Conservation (phyloP, 2,113 vertebrate species). For the Hymenochirus boettgeri region DNA sequence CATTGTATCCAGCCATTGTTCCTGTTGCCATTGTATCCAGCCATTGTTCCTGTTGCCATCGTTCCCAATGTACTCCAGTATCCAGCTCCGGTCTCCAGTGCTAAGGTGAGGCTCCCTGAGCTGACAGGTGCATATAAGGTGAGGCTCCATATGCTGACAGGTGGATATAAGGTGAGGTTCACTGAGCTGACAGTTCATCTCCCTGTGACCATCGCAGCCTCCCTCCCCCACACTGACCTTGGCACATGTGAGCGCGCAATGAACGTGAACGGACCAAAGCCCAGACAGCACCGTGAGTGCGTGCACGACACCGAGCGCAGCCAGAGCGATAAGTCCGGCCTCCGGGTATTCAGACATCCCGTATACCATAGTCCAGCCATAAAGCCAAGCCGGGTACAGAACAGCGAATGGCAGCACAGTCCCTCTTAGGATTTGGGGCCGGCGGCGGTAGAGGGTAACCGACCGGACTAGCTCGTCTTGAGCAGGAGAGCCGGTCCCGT, state of each 20-base stretch:
- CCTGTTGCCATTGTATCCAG: no score
- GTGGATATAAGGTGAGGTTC: no score
- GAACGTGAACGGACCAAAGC: slow-evolving; percentile 93
- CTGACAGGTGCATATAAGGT: no score
- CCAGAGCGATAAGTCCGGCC: slow-evolving; percentile 80
- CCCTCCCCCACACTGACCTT: slow-evolving; percentile 68
- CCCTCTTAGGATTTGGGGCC: slow-evolving; percentile 74
- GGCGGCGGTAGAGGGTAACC: slow-evolving; percentile 81
- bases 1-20: no score
- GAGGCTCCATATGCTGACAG: no score
- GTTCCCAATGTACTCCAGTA: no score
- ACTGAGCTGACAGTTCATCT: no score
- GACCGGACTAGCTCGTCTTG: slow-evolving; percentile 85
- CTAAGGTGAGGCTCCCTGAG: no score
- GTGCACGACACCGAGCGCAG: slow-evolving; percentile 81
- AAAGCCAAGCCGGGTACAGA: slow-evolving; percentile 86
- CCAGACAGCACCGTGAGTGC: slow-evolving; percentile 87
- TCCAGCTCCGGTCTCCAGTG: no score
- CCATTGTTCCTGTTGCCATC: no score
- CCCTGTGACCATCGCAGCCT: no score
- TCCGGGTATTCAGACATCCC: slow-evolving; percentile 65
- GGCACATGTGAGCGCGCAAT: slow-evolving; percentile 87
- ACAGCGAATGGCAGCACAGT: slow-evolving; percentile 79
- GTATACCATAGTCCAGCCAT: slow-evolving; percentile 52
- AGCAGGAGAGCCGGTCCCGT: slow-evolving; percentile 45